Conservation (phyloP, 2,888 invertebrate species). For the Liposcelis brunnea region DNA sequence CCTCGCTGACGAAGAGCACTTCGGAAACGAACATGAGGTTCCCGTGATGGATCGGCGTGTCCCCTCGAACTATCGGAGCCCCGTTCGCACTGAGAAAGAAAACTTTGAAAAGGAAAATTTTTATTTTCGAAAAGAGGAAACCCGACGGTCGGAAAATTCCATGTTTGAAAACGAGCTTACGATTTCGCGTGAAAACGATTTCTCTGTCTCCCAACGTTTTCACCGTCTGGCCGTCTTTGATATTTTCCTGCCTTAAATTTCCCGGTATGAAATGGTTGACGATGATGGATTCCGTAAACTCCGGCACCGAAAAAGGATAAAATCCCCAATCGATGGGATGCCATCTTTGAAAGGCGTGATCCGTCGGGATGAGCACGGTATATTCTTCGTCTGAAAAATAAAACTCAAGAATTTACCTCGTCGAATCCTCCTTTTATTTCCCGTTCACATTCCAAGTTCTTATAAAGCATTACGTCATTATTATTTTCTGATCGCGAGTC, state of each 20-base stretch:
- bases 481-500: too few relatives aligned
- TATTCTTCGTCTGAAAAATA: conserved; percentile 32
- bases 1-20: conserved; percentile 42
- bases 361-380: conserved; percentile 44
- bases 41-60: conserved; percentile 38
- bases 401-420: background rate
- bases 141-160: background rate
- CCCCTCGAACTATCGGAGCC: conserved; percentile 38
- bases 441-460: too few relatives aligned
- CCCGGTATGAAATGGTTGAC: conserved; percentile 42
- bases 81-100: conserved; percentile 36
- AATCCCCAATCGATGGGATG: conserved; percentile 53
- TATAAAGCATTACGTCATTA: too few relatives aligned
- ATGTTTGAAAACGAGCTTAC: conserved; percentile 29
- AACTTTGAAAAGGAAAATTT: conserved; percentile 24
- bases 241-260: conserved; percentile 34
- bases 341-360: conserved; percentile 47
- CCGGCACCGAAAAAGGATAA: conserved; percentile 46
- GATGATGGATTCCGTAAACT: conserved; percentile 42
- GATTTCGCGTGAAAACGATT: conserved; percentile 36
- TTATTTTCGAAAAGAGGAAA: background rate
- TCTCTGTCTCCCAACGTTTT: conserved; percentile 40
- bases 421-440: too few relatives aligned
- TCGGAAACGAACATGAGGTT: conserved; percentile 45
- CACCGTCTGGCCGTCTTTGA: conserved; percentile 35